Conservation (phyloP, 2,797 vertebrate species). For the Psittacula derbiana region DNA sequence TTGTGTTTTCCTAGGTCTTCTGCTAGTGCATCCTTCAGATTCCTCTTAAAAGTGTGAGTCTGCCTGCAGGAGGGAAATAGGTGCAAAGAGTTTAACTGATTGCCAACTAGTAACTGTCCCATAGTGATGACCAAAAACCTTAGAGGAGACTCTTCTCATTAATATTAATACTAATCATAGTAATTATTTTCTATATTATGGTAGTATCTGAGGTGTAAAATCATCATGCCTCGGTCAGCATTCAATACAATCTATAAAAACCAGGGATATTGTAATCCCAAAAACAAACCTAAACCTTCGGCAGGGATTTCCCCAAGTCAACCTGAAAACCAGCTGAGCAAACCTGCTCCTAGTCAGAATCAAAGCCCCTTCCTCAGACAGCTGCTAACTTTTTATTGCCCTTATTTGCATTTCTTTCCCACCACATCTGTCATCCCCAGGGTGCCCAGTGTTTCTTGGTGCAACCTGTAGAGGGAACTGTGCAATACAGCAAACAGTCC, state of each 20-base stretch:
- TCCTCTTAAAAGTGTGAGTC: neutral
- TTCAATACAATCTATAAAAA: neutral
- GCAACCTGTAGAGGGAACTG: slow-evolving; percentile 39
- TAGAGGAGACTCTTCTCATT: neutral
- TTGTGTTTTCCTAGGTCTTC: slow-evolving; percentile 60
- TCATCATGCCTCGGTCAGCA: neutral
- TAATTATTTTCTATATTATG: neutral
- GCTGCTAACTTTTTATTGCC: neutral
- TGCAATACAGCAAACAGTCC: neutral
- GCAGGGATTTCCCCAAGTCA: neutral
- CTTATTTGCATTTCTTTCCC: slow-evolving; percentile 36
- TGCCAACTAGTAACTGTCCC: neutral
- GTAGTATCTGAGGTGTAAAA: neutral
- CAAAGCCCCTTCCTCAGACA: neutral
- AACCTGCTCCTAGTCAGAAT: neutral
- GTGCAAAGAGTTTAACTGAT: neutral
- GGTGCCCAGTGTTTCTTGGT: slow-evolving; percentile 11
- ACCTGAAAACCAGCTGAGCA: neutral
- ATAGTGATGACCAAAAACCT: neutral
- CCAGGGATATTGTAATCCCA: neutral
- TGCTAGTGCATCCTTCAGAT: slow-evolving; percentile 36
- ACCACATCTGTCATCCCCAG: neutral
- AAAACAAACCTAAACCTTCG: neutral
- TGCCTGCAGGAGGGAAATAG: neutral
- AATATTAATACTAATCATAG: neutral